These are phyloP conservation scores for Trichonephila inaurata DNA, from an alignment of 1,140 invertebrate genomes.

Conservation along the genomic window DNA sequence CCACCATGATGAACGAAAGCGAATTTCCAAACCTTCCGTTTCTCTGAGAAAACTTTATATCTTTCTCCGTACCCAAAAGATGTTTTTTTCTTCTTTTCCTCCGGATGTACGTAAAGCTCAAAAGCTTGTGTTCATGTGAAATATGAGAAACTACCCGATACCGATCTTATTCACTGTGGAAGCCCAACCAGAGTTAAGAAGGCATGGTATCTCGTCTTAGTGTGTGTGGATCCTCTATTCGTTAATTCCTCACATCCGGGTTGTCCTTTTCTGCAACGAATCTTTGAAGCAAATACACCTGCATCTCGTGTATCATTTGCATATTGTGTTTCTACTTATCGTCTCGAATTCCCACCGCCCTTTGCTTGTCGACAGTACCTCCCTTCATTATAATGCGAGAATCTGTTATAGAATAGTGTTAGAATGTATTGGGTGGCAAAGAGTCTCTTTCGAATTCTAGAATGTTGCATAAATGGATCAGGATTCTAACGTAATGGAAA, in stretches of 20 bases:
- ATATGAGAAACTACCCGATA: background rate
- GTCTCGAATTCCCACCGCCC: background rate
- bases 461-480: background rate
- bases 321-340: slow-evolving; percentile 9
- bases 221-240: background rate
- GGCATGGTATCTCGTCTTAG: background rate
- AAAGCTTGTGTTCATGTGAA: background rate
- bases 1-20: no score
- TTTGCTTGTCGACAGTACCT: background rate
- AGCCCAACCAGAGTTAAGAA: background rate
- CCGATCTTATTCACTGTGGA: background rate
- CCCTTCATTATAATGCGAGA: slow-evolving; percentile 12
- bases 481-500: background rate
- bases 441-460: background rate
- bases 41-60: no score
- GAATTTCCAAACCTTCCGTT: no score
- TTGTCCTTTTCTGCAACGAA: background rate
- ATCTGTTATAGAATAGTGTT: background rate
- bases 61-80: no score
- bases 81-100: background rate
- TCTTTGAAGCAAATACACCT: slow-evolving; percentile 34
- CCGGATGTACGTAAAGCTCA: background rate
- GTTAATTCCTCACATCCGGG: slow-evolving; percentile 20
- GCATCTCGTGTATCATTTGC: background rate
- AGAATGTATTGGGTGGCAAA: background rate